phyloP scores from a whole-genome alignment of 2,797 vertebrate species.

The Uromys caudimaculatus region DNA sequence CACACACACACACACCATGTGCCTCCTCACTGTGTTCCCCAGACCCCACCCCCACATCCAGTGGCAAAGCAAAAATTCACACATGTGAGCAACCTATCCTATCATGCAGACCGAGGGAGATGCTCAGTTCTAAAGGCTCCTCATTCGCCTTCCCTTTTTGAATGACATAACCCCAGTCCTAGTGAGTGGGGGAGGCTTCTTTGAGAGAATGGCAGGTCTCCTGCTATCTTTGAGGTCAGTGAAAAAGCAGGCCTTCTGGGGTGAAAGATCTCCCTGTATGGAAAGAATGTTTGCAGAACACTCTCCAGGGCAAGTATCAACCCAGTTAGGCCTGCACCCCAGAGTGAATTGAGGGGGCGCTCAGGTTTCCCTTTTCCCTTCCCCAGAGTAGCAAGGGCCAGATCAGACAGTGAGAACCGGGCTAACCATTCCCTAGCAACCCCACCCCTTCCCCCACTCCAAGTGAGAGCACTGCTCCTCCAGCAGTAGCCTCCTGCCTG shows the following conservation, averaged over 20 bases:
- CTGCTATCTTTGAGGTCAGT: neutral
- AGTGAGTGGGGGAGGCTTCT: constrained; percentile 11
- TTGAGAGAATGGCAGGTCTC: neutral
- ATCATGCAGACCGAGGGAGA: constrained; percentile 2
- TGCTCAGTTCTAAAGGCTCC: constrained; percentile 2
- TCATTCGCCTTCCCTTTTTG: constrained; percentile 33
- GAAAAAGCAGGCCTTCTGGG: neutral
- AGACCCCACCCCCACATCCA: constrained; percentile 51
- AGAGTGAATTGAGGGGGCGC: neutral
- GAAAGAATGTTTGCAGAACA: neutral
- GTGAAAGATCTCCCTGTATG: neutral
- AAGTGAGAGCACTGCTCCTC: neutral
- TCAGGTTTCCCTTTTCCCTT: constrained; percentile 28
- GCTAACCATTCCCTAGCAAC: neutral
- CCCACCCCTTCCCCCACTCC: neutral
- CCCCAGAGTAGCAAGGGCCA: constrained; percentile 20
- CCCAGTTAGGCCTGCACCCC: neutral
- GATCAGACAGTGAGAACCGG: neutral
- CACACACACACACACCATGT: constrained; percentile 63
- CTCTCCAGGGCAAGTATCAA: neutral
- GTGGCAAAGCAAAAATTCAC: constrained; percentile 75
- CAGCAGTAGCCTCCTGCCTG: neutral
- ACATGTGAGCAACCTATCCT: constrained; percentile 13
- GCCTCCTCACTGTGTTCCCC: constrained; percentile 79
- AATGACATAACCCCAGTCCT: neutral